phyloP scores from a whole-genome alignment of 2,113 vertebrate genomes.

The Oceanites oceanicus region DNA sequence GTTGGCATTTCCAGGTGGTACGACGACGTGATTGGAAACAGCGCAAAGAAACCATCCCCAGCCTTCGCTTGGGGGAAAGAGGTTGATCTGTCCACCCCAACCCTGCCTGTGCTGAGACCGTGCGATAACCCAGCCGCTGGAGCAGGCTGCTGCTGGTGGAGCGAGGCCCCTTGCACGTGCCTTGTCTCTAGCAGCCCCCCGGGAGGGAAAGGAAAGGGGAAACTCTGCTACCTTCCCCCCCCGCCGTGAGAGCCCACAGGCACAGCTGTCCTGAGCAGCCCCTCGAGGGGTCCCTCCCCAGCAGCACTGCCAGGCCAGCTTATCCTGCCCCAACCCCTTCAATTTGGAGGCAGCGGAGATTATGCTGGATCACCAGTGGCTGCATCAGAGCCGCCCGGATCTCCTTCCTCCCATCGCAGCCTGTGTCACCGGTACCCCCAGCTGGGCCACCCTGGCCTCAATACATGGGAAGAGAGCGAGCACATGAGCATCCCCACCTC shows the following conservation, averaged over 20 bases:
- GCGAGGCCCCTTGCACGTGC: accelerated
- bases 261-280: neutral
- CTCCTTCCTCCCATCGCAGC: neutral
- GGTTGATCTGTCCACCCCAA: neutral
- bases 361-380: neutral
- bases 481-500: neutral
- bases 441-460: neutral
- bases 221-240: neutral
- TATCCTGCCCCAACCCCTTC: neutral
- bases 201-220: neutral
- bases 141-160: accelerated
- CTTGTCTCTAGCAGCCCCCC: neutral
- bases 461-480: neutral
- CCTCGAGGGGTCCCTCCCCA: neutral
- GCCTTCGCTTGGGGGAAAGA: neutral
- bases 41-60: accelerated
- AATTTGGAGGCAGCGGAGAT: neutral
- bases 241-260: accelerated
- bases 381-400: accelerated
- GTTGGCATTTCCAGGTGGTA: accelerated
- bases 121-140: neutral
- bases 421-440: neutral
- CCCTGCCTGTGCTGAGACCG: accelerated
- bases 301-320: neutral
- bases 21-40: neutral